Base-by-base conservation (phyloP, 2,888 invertebrate species). In the Pachycephus smyrnensis region DNA sequence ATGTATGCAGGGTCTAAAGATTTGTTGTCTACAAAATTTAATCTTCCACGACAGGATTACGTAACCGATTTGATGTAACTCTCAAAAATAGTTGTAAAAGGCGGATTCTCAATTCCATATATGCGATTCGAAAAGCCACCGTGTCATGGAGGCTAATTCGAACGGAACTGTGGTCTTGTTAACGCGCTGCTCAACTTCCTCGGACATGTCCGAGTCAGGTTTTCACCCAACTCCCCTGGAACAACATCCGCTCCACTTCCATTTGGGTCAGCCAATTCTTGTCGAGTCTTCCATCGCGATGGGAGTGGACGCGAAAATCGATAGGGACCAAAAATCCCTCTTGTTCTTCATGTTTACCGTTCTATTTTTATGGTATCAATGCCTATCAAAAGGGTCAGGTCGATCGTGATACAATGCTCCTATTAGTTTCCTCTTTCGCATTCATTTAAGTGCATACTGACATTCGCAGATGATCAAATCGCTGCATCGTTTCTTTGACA, bases 1-100 rank as follows among this genome's bases (percentile, higher is more conserved):
- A 23, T 55, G 55, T 55, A 9, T 55, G 9, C 23, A 55, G 55
- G 9, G 9, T 23, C 55, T 9, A 1, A 23, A 55, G 55, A 55
- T 55, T 55, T 6, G 6, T 23, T 23, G 1, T 2, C 2, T 9
- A 23, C 55, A 23, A 9, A 23, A 55, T 55, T 23, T 9, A 9
- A 23, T 55, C 23, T 9, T 55, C 9, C 23, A 55, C 23, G 15
- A 55, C 55, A 23, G 55, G 23, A 23, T 40, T 40, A 23, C 40
- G 40, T 23, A 15, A 40, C 40, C 40, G 40, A 40, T 76, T 76
- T 76, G 77, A 78, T 77, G 80, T 74, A 78, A 78, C 74, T 33
- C 33, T 75, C 36, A 68, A 55, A 76, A 80, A 80, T 77, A 80
- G 23, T 55, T 23, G 23, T 55, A 23, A 23, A 23, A 55, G 55